phyloP scores from a whole-genome alignment of 2,797 vertebrate species.

The Sebastes diploproa region DNA sequence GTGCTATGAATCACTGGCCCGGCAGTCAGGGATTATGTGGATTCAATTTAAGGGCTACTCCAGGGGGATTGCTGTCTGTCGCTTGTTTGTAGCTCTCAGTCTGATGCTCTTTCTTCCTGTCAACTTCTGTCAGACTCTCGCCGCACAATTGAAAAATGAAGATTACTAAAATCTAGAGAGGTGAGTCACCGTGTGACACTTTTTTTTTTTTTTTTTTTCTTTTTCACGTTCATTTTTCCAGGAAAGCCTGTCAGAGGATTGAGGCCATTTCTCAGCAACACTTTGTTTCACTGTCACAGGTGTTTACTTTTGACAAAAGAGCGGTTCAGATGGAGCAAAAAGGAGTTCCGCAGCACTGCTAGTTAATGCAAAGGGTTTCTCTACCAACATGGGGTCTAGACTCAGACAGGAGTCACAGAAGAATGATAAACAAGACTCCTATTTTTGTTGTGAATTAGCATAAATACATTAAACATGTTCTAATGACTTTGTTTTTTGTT shows the following conservation, averaged over 20 bases:
- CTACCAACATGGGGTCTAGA: background rate
- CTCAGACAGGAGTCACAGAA: background rate
- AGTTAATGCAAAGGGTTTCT: background rate
- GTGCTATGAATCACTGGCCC: background rate
- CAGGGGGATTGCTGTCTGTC: constrained; percentile 1
- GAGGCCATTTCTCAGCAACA: background rate
- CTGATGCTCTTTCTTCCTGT: constrained; percentile 9
- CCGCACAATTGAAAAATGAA: constrained; percentile 1
- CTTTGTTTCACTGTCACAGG: background rate
- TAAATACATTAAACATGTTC: background rate
- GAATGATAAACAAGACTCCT: background rate
- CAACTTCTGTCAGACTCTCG: background rate
- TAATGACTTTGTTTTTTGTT: background rate
- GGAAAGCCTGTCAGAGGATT: background rate
- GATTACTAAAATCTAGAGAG: background rate
- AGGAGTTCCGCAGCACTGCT: background rate
- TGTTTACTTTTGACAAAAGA: background rate
- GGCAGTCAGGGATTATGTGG: constrained; percentile 25
- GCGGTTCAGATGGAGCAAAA: background rate
- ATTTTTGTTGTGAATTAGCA: too few relatives aligned
- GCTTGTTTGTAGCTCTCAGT: background rate
- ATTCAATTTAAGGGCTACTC: constrained; percentile 22
- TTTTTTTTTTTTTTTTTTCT: background rate
- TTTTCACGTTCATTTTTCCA: background rate
- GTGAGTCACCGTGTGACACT: background rate